Conservation (phyloP, 1,140 invertebrate species). For the Drosophila malerkotliana region DNA sequence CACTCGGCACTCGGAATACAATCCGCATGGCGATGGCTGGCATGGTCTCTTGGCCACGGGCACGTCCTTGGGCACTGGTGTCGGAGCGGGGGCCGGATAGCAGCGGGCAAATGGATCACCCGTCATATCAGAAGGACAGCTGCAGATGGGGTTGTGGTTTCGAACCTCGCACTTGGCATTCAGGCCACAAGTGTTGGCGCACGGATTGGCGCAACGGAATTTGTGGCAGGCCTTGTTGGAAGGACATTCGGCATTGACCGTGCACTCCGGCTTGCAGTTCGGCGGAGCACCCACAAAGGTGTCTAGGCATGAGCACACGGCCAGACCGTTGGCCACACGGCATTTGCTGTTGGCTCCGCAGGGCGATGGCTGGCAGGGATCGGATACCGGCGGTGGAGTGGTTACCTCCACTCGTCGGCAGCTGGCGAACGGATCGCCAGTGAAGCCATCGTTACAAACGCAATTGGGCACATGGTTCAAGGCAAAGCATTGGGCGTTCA, state of each 20-base stretch:
- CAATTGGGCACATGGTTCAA: constrained; percentile 90
- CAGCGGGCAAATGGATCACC: constrained; percentile 91
- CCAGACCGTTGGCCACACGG: constrained; percentile 88
- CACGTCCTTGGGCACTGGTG: constrained; percentile 76
- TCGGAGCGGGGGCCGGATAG: constrained; percentile 77
- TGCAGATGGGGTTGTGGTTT: constrained; percentile 91
- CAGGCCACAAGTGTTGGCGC: constrained; percentile 88
- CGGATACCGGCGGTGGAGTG: constrained; percentile 85
- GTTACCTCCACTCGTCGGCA: constrained; percentile 85
- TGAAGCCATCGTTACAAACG: constrained; percentile 89
- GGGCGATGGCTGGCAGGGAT: constrained; percentile 91
- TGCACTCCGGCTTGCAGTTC: constrained; percentile 90
- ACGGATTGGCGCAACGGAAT: constrained; percentile 90
- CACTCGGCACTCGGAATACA: constrained; percentile 89
- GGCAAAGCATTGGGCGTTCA: constrained; percentile 90
- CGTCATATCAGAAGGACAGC: constrained; percentile 88
- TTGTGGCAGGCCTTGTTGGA: constrained; percentile 89
- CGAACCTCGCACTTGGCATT: constrained; percentile 89
- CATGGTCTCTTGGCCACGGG: constrained; percentile 88
- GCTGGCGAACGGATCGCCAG: constrained; percentile 91
- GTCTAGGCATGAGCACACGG: constrained; percentile 92
- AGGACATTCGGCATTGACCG: constrained; percentile 89
- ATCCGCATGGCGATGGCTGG: constrained; percentile 91
- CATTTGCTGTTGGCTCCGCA: constrained; percentile 93
- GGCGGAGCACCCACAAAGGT: constrained; percentile 88